Conservation (phyloP, 1,140 invertebrate genomes). For the Scaptomyza graminum region DNA sequence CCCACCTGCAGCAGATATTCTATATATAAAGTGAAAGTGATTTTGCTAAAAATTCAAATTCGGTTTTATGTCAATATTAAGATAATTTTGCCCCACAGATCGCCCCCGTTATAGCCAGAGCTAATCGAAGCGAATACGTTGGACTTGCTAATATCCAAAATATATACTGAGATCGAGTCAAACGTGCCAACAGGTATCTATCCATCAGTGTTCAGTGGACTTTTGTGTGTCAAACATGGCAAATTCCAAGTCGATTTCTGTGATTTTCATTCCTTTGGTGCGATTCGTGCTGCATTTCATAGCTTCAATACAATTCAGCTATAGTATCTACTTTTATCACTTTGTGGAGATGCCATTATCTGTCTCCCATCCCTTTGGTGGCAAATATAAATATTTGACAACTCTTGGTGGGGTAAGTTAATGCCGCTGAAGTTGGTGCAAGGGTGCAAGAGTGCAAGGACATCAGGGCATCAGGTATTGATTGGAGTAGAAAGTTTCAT, state of each 20-base stretch:
- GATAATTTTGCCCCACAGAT: conserved; percentile 54
- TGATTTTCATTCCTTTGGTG: too few relatives aligned
- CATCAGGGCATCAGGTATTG: too few relatives aligned
- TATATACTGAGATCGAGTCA: conserved; percentile 15
- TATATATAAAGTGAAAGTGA: conserved; percentile 34
- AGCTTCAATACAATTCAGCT: conserved; percentile 62
- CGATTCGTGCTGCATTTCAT: conserved; percentile 67
- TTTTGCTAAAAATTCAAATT: conserved; percentile 29
- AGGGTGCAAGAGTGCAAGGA: too few relatives aligned
- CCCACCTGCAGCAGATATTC: background rate
- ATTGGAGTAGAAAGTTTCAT: too few relatives aligned
- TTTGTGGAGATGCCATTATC: conserved; percentile 50
- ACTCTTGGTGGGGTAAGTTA: conserved; percentile 90
- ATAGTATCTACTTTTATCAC: conserved; percentile 62
- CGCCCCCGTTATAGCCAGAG: conserved; percentile 13
- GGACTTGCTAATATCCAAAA: background rate
- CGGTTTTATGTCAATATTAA: conserved; percentile 4
- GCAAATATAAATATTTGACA: conserved; percentile 94
- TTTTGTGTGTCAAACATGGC: conserved; percentile 59
- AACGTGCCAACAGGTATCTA: conserved; percentile 34
- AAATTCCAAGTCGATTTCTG: conserved; percentile 56
- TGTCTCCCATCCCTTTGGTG: conserved; percentile 84
- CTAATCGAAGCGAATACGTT: conserved; percentile 8
- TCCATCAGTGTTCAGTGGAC: conserved; percentile 55
- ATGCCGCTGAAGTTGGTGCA: too few relatives aligned